Conservation (phyloP, 2,113 vertebrate genomes). For the Vulpes lagopus region DNA sequence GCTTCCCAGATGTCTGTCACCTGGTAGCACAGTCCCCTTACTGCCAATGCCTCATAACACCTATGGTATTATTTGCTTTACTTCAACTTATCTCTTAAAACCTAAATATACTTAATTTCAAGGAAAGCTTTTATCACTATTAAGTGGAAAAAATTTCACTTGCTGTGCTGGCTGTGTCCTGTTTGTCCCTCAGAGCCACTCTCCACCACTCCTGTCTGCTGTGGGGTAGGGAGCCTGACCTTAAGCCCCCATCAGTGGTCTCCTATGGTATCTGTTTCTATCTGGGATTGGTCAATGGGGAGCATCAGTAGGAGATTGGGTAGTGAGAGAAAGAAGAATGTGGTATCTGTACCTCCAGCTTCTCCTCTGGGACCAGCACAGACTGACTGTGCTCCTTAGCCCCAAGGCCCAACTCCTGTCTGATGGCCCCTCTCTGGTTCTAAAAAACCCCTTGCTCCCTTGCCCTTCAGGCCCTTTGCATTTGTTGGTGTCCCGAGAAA, state of each 20-base stretch:
- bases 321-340: neutral
- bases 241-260: too few relatives aligned
- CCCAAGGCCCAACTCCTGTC: neutral
- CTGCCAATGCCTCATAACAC: neutral
- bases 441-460: neutral
- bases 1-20: neutral
- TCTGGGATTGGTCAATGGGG: neutral
- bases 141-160: neutral
- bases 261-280: neutral
- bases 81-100: neutral
- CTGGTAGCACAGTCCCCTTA: neutral
- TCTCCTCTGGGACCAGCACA: neutral
- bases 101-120: neutral
- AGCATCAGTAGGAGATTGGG: neutral
- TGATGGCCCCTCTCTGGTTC: neutral
- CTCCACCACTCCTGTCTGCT: neutral
- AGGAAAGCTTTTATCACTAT: neutral
- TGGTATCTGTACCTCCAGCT: neutral
- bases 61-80: neutral
- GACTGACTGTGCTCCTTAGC: neutral
- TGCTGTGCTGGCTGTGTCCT: neutral
- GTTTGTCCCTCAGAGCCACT: neutral
- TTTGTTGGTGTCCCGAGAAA: neutral
- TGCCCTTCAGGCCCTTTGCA: neutral
- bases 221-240: neutral